phyloP scores from a whole-genome alignment of 2,113 vertebrate species.

The Gila orcuttii region DNA sequence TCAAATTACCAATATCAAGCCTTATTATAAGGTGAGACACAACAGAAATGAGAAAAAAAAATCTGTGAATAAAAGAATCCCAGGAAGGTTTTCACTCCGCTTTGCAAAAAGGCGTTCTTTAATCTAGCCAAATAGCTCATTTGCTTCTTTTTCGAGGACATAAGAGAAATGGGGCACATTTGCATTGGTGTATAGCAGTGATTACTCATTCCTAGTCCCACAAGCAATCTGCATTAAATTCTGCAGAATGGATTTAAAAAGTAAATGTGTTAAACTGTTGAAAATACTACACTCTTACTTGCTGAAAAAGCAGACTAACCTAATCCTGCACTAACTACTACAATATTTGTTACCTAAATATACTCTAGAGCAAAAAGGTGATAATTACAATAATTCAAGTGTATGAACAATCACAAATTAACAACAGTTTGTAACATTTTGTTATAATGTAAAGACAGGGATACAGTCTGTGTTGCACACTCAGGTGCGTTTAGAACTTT shows the following conservation, averaged over 20 bases:
- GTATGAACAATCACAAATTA: too few species aligned
- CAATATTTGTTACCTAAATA: too few species aligned
- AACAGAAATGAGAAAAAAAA: background rate
- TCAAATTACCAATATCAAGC: constrained; percentile 9
- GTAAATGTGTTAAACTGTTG: background rate
- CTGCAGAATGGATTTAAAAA: background rate
- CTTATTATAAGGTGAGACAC: constrained; percentile 12
- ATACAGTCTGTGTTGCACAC: background rate
- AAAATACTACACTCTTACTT: background rate
- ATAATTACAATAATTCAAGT: too few species aligned
- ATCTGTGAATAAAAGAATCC: background rate
- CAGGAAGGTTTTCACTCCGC: background rate
- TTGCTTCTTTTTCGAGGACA: background rate
- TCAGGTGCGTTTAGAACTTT: background rate
- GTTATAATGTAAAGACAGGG: too few species aligned
- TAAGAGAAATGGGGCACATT: background rate
- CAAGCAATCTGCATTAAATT: background rate
- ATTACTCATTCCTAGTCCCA: background rate
- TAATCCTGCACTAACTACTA: too few species aligned
- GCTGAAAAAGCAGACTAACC: too few species aligned
- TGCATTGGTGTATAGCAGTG: background rate
- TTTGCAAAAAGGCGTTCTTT: background rate
- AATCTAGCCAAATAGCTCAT: constrained; percentile 7
- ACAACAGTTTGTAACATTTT: too few species aligned
- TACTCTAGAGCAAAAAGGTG: too few species aligned